Base-by-base conservation (phyloP, 2,888 invertebrate genomes). In the Seira musarum region DNA sequence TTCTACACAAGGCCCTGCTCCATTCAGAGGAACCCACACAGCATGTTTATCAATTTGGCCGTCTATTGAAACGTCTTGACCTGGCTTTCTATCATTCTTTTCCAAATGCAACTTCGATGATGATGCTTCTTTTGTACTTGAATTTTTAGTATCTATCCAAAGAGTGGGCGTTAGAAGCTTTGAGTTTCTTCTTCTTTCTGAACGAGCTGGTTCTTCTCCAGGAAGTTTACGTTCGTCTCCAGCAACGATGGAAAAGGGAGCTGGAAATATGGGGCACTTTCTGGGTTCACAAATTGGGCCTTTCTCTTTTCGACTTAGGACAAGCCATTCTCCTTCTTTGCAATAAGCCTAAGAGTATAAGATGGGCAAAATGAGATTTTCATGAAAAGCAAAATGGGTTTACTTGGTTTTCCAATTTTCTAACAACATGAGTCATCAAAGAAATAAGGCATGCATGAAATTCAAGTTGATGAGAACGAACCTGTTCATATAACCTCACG, bases 1-100 rank as follows among this genome's bases (percentile, higher is more conserved):
- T 53, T 53, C 66, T 6, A 83, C 83, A 66, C 85, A 85, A 10
- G 81, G 79, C 17, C 83, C 84, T 35, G 77, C 72, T 25, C 84
- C 84, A 68, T 84, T 84, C 30, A 84, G 25, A 1, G 84, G 84
- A 15, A 84, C 84, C 53, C 68, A 75, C 15, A 68, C 22, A 25
- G 68, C 10, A 1, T 30, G 2, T n/a, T 13, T n/a, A n/a, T n/a
- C 68, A 8, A n/a, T 68, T 17, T n/a, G n/a, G n/a, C 17, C 25
- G 19, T 15, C 24, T 25, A n/a, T n/a, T n/a, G n/a, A n/a, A n/a
- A n/a, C n/a, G n/a, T n/a, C n/a, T n/a, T n/a, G n/a, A n/a, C n/a
- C n/a, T n/a, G n/a, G 6, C 49, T 24, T 1, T 1, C 21, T 21
- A 61, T n/a, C 66, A 35, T 63, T 19, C 63, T 24, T 46, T 70